Evolutionary conservation across 2,797 vertebrate species (phyloP).

Genomic region (Pampus argenteus): DNA sequence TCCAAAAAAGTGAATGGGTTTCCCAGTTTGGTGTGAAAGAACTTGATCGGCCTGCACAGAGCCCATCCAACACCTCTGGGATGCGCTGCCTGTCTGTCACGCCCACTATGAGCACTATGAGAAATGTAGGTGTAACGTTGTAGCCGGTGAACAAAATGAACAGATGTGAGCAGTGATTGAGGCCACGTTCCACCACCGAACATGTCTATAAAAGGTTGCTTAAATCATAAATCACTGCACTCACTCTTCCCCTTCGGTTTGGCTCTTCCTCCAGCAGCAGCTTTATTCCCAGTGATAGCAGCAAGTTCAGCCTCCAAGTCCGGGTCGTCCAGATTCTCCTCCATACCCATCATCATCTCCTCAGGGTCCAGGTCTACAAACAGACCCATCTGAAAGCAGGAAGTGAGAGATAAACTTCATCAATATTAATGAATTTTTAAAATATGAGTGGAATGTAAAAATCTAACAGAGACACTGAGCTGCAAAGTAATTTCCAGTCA

Average conservation of each 20-base stretch:
- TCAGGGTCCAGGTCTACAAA: constrained; percentile 92
- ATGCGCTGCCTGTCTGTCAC: no score
- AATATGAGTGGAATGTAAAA: no score
- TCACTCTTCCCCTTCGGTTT: constrained; percentile 88
- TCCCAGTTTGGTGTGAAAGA: neutral
- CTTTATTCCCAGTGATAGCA: constrained; percentile 89
- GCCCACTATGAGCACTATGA: neutral
- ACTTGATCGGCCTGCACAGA: neutral
- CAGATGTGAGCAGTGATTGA: neutral
- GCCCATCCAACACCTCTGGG: neutral
- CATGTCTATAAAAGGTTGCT: neutral
- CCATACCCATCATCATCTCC: constrained; percentile 88
- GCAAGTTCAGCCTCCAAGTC: constrained; percentile 95
- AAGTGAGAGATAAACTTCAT: neutral
- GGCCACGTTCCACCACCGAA: no score
- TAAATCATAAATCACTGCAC: constrained; percentile 43
- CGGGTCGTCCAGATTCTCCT: constrained; percentile 86
- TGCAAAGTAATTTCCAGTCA: no score
- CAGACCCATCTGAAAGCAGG: constrained; percentile 77
- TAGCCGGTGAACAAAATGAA: no score
- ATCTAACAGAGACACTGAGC: no score
- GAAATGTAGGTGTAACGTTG: neutral
- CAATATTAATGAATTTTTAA: no score
- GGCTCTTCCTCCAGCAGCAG: constrained; percentile 67
- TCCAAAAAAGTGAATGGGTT: neutral